Evolutionary conservation across 2,113 vertebrate genomes (phyloP), one percentile per base, ranked within the genome.

Genomic region (Eublepharis macularius): DNA sequence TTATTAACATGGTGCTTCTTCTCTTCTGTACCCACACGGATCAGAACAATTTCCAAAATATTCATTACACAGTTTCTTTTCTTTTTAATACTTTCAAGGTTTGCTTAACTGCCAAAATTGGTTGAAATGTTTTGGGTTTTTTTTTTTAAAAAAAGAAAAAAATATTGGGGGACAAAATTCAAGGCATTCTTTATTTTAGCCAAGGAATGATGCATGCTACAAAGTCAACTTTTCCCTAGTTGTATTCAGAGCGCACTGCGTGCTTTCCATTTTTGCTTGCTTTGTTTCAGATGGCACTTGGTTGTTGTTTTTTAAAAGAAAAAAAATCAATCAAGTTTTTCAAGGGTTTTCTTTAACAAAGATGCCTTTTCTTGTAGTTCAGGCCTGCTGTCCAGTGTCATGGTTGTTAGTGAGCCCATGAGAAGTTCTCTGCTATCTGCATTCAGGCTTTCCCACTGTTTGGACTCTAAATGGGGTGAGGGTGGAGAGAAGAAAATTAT

Each of bases 291-390:
- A 95, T 95, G 96, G 95, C 96, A 96, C 95, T 96, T 96, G 32
- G 88, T 93, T 94, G 73, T 91, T 76, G 76, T 68, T 92, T 82
- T 81, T 7, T 21, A 7, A 4, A 24, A 14, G 21, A 21, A 21
- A 93, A 24, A 88, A 91, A 87, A 83, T 96, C 88, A 97, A 82
- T 96, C 89, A 91, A 96, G 93, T 89, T 93, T 97, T 95, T 96
- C 96, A 94, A 99, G 98, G 93, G 96, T 97, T 87, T 97, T 97
- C 94, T 98, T 98, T 88, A 99, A 95, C 87, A 97, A 93, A 82
- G 97, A 97, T 8, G 98, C 98, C 85, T 97, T 99, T 72, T 99
- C 98, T 84, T 96, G 97, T 70, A 99, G 96, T 77, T 99, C 98
- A 0, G 98, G 97, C 86, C 98, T 97, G 96, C 92, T 98, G 90